Evolutionary conservation across 2,113 vertebrate genomes (phyloP).

Genomic region (Ploceus nigricollis): DNA sequence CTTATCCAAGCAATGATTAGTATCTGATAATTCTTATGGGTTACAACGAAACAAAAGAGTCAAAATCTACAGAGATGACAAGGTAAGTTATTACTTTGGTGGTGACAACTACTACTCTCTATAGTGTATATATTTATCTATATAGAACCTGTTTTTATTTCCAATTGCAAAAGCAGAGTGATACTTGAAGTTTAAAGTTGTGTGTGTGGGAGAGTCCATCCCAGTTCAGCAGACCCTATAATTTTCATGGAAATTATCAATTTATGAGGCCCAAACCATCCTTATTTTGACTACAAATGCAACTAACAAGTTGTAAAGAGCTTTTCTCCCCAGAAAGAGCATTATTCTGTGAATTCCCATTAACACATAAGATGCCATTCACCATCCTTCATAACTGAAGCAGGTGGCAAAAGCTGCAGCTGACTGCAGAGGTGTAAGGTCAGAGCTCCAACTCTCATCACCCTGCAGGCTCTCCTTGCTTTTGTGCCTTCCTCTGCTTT

Average conservation of each 20-base stretch:
- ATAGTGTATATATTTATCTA: not conserved
- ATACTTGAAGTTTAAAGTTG: not conserved
- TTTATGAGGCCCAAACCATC: not conserved
- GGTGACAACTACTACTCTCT: not conserved
- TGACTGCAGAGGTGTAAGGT: not conserved
- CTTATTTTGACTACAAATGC: not conserved
- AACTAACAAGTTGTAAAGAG: not conserved
- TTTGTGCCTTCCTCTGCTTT: not conserved
- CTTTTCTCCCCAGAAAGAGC: not conserved
- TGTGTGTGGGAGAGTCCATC: not conserved
- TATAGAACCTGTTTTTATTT: not conserved
- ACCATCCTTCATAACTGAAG: not conserved
- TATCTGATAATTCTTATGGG: not conserved
- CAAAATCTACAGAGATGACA: not conserved
- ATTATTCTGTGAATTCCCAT: not conserved
- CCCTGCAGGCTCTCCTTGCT: too few relatives aligned
- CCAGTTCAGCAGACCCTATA: not conserved
- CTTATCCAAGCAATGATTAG: not conserved
- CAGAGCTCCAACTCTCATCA: not conserved
- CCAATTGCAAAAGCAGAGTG: not conserved
- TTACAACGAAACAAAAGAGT: not conserved
- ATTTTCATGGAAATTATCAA: not conserved
- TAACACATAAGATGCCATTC: not conserved
- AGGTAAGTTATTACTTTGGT: not conserved
- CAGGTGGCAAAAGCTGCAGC: fast-evolving